Evolutionary conservation across 2,888 invertebrate genomes (phyloP), one percentile per base, ranked within the genome.

Genomic region (Eilema depressum): DNA sequence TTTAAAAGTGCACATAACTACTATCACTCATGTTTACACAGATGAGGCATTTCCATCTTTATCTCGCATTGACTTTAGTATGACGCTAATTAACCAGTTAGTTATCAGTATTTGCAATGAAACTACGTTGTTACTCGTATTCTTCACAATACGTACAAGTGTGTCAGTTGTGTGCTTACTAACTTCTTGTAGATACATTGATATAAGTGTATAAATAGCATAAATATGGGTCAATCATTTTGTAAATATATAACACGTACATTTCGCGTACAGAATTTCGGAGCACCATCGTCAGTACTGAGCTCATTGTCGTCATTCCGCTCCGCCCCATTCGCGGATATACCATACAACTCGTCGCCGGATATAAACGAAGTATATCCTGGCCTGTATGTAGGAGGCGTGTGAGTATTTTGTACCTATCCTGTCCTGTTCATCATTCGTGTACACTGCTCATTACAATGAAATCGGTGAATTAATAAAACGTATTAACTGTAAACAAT

Each of bases 281-380:
- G 93, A 56, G 90, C 92, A 3, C 87, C 91, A 30, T 92, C 95
- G 11, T 92, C 94, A 37, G 86, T 94, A 81, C 83, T 94, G 85
- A 91, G 91, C 74, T 90, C 94, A 63, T 81, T 94, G 80, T 89
- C 92, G n/a, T 87, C 94, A 56, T 87, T 89, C 73, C 90, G 94
- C 60, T 83, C 92, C 66, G 85, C 92, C 70, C 90, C 92, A 5
- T 90, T 91, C 77, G 85, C 89, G 59, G 91, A 92, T 75, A 84
- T 91, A 71, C 76, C 90, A 11, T 95, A 96, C 86, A 92, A 91
- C 78, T 91, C 96, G 64, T 95, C 96, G 69, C 96, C 97, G 61
- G 97, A 97, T 89, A 96, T 97, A 83, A 97, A 97, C 90, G 97
- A 97, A 92, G 97, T 97, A 65, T 97, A 97, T 89, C 97, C 97